Evolutionary conservation across 2,797 vertebrate genomes (phyloP).

Genomic region (Varecia variegata): DNA sequence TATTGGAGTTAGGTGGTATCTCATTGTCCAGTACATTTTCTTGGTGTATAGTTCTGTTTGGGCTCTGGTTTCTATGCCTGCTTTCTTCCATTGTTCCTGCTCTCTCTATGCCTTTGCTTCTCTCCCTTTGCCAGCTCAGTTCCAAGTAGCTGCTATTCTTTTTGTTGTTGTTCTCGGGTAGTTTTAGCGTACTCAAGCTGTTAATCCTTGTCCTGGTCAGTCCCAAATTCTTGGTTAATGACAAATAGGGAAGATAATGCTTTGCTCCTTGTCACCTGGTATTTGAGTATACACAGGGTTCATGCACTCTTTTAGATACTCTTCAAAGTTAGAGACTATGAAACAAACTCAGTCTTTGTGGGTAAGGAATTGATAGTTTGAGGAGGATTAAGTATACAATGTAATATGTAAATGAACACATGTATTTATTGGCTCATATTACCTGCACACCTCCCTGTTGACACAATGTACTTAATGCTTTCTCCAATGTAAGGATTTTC

Average conservation of each 20-base stretch:
- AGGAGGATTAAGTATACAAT: background rate
- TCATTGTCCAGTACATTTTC: background rate
- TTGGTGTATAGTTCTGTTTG: background rate
- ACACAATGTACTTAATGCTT: background rate
- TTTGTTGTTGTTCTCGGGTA: background rate
- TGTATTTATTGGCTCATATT: background rate
- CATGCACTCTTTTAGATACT: background rate
- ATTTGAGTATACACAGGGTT: background rate
- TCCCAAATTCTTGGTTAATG: slow-evolving; percentile 2
- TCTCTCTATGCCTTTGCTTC: background rate
- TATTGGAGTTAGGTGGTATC: too few species aligned
- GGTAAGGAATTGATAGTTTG: background rate
- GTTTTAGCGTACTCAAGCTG: background rate
- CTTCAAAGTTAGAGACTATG: background rate
- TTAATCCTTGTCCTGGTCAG: slow-evolving; percentile 4
- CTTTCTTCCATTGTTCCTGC: background rate
- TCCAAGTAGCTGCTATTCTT: background rate
- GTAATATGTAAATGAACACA: background rate
- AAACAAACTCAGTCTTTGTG: background rate
- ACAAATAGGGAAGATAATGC: background rate
- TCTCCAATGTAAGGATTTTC: background rate
- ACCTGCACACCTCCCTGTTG: background rate
- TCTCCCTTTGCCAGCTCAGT: slow-evolving; percentile 19
- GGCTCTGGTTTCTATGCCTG: background rate
- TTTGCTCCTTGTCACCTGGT: background rate